A percentile compares a stretch with the other conserved stretches of the same genome.
These are phyloP conservation scores for Antedon mediterranea DNA, from an alignment of 53 echinoderm and acorn worm genomes.

Conservation along the genomic window DNA sequence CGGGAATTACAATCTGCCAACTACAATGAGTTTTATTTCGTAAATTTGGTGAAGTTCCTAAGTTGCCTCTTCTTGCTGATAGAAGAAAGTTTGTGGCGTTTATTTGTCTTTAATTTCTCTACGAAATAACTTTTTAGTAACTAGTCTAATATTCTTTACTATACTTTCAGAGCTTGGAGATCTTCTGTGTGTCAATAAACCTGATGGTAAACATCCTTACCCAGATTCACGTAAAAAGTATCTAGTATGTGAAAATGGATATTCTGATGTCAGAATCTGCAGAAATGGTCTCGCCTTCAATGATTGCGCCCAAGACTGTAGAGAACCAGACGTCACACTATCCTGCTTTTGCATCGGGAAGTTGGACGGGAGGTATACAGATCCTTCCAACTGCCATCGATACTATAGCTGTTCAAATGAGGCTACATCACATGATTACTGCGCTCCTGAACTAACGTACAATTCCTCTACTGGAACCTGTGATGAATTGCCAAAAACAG, in stretches of 20 bases:
- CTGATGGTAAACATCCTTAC: not conserved
- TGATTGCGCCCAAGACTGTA: not conserved
- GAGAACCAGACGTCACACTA: not conserved
- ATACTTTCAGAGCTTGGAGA: not conserved
- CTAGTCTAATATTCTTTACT: too few relatives aligned
- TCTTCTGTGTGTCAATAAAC: not conserved
- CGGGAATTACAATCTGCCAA: too few relatives aligned
- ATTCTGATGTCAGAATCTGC: not conserved
- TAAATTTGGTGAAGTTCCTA: too few relatives aligned
- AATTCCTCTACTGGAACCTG: not conserved
- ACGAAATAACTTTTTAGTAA: too few relatives aligned
- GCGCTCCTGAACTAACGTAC: not conserved
- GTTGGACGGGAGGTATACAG: not conserved
- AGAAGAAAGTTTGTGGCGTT: too few relatives aligned
- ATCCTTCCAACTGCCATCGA: not conserved
- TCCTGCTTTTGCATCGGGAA: not conserved
- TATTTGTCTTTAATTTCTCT: too few relatives aligned
- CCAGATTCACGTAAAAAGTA: not conserved
- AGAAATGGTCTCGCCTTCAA: not conserved
- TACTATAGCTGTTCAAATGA: not conserved
- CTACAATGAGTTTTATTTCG: too few relatives aligned
- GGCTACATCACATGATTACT: not conserved
- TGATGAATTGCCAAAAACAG: not conserved
- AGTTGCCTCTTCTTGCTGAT: too few relatives aligned
- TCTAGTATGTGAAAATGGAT: not conserved